Evolutionary conservation across 2,888 invertebrate species (phyloP), one percentile per base, ranked within the genome.

Genomic region (Plagodis pulveraria): DNA sequence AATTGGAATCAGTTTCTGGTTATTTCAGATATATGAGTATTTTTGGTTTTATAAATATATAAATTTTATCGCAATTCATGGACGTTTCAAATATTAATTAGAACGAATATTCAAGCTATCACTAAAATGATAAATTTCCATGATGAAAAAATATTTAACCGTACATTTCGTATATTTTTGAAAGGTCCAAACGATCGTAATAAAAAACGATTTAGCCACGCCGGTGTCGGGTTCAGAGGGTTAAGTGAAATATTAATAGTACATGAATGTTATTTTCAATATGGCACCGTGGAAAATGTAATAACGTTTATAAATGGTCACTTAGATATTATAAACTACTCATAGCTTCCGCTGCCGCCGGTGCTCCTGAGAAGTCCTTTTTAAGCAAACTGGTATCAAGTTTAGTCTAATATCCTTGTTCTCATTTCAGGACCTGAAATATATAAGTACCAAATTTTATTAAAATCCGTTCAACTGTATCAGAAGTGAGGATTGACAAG

Each of bases 151-250:
- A 66, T 67, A 66, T 70, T 74, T 70, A 76, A 74, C 78, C 77
- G 69, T 76, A 81, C 80, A 76, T 77, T 77, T 71, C 78, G 72
- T 79, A 70, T 71, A 71, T 72, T 76, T 74, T 79, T 78, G 69
- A 73, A 76, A 76, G 81, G 77, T 72, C 74, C 69, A 81, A 83
- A 84, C 79, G 83, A 80, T 78, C 73, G 84, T 76, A 77, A 86
- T 87, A 87, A 86, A 87, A 87, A 84, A 80, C 80, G 82, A 86
- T 87, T 87, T 85, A 87, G 83, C 76, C 77, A 74, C 75, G 80
- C 77, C 61, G 56, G 45, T 53, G 53, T 53, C 61, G 58, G 58
- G 59, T 67, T 66, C 58, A 58, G 62, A 56, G 71, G 67, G 76
- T 71, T 58, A 60, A 62, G 57, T 57, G 58, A 57, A 56, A 71